Percentiles rank a stretch among this genome's conserved stretches.
Conservation (phyloP, 2,797 vertebrate genomes). For the Anas capensis region DNA sequence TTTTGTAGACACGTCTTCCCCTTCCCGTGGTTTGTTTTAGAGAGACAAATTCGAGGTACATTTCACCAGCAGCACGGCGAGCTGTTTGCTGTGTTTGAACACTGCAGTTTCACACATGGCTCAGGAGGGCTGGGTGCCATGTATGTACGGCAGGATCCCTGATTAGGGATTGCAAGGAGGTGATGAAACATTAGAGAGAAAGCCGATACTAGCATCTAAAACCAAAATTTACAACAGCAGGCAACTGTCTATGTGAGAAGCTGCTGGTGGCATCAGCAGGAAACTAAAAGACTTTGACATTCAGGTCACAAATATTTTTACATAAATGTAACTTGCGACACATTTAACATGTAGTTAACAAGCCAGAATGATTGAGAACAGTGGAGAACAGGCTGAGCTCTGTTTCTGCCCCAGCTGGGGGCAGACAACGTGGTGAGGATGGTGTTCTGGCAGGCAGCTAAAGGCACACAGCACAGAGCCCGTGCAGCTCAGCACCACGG, state of each 20-base stretch:
- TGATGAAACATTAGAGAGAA: neutral
- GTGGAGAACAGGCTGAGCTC: neutral
- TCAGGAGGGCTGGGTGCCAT: neutral
- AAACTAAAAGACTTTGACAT: neutral
- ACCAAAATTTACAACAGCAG: neutral
- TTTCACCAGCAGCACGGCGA: accelerated
- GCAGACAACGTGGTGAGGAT: neutral
- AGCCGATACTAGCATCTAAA: neutral
- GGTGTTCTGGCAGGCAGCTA: neutral
- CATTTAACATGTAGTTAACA: neutral
- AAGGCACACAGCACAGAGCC: neutral
- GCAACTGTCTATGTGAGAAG: accelerated
- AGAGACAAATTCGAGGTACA: neutral
- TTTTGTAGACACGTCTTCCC: neutral
- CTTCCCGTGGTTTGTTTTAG: neutral
- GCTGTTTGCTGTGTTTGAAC: neutral
- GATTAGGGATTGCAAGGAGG: neutral
- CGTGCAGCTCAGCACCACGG: neutral
- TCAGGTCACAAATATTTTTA: neutral
- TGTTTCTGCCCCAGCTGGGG: neutral
- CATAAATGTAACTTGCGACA: neutral
- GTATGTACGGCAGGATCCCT: accelerated
- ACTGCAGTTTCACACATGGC: accelerated
- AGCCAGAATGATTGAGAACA: accelerated
- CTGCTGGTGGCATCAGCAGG: neutral